Evolutionary conservation across 2,113 vertebrate genomes (phyloP).

Genomic region (Copsychus sechellarum): DNA sequence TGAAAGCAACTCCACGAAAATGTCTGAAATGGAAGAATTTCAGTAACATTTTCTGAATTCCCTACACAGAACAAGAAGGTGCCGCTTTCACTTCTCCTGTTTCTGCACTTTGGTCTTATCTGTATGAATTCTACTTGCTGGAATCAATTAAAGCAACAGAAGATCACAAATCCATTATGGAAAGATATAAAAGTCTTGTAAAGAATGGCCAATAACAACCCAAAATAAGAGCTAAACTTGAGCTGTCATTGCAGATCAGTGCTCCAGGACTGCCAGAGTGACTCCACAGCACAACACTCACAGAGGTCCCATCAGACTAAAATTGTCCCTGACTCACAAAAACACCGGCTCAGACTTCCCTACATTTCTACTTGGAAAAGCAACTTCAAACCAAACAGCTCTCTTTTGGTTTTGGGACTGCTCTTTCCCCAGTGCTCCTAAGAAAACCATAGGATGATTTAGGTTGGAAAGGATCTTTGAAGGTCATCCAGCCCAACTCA

Average conservation of each 20-base stretch:
- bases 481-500: background rate
- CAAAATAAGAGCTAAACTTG: background rate
- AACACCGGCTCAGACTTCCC: background rate
- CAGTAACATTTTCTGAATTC: fast-evolving
- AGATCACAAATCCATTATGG: background rate
- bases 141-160: background rate
- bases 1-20: background rate
- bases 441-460: background rate
- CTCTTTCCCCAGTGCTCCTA: background rate
- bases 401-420: too few species aligned
- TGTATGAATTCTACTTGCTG: background rate
- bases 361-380: background rate
- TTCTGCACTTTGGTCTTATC: background rate
- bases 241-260: background rate
- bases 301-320: background rate
- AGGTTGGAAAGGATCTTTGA: background rate
- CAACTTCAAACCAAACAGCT: background rate
- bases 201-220: background rate
- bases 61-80: background rate
- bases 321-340: background rate
- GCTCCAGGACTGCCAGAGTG: background rate
- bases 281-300: background rate
- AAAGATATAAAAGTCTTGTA: background rate
- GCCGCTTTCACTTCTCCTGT: background rate
- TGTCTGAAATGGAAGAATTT: background rate